phyloP scores from a whole-genome alignment of 2,888 invertebrate genomes.

The Pseudanteris insignis region DNA sequence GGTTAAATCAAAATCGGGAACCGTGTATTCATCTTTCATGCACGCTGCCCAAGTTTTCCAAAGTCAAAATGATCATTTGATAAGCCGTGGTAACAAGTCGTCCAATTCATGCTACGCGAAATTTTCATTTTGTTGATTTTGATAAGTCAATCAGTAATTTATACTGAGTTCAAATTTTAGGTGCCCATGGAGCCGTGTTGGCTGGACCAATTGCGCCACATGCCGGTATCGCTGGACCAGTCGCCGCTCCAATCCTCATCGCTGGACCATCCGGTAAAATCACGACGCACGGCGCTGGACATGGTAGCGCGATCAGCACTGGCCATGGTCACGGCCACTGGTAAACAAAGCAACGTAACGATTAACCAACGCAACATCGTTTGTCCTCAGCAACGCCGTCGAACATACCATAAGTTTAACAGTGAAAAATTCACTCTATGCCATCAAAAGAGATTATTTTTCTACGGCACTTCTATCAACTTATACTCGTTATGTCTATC shows the following conservation, averaged over 20 bases:
- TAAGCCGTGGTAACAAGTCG: no score
- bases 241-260: constrained; percentile 59
- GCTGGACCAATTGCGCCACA: constrained; percentile 59
- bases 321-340: constrained; percentile 50
- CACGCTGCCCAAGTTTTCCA: no score
- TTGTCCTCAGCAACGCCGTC: no score
- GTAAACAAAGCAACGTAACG: no score
- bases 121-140: no score
- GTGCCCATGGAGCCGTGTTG: constrained; percentile 52
- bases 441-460: constrained; percentile 5
- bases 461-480: constrained; percentile 4
- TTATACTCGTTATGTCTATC: constrained; percentile 23
- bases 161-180: constrained; percentile 41
- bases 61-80: no score
- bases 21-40: no score
- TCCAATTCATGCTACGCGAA: no score
- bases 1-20: no score
- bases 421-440: constrained; percentile 1
- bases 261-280: constrained; percentile 64
- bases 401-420: no score
- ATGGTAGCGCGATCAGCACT: constrained; percentile 53
- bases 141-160: no score
- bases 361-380: no score
- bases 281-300: constrained; percentile 53
- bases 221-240: constrained; percentile 58